Evolutionary conservation across 2,113 vertebrate genomes (phyloP), one percentile per base, ranked within the genome.

Genomic region (Glaucidium brasilianum): DNA sequence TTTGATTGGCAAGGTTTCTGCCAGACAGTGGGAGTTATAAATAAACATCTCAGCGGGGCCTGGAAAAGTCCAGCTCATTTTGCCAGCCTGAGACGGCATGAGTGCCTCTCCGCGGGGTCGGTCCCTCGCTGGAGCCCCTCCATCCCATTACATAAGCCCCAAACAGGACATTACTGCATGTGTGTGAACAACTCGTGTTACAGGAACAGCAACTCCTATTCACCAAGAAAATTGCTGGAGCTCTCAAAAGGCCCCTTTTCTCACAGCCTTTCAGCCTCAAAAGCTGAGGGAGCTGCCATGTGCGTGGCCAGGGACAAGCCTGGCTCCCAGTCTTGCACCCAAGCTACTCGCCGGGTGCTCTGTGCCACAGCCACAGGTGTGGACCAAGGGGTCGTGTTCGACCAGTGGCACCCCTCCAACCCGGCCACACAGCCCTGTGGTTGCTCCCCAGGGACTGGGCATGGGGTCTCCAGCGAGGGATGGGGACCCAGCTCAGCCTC

Each of bases 1-100:
- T 99, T 99, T 97, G 97, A 93, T 98, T 99, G 99, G 99, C 98
- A 98, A 91, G 92, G 97, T 92, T 96, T 80, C 94, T 95, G 95
- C 98, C 98, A 98, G 99, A 98, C 98, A 90, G 97, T 97, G 98
- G 98, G 98, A 97, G 98, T 98, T 98, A 98, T 98, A 97, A 98
- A 98, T 99, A 99, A 99, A 99, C 97, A 98, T 98, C 98, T 98
- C 97, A 91, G 96, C 98, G 25, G 96, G 98, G 96, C 98, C 98
- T 98, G 97, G 98, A 98, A 99, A 98, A 99, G 98, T 93, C 96
- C 97, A 1, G 91, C 96, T 98, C 97, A 98, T 97, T 98, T 97
- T 86, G 97, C 97, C 97, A 98, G 97, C 98, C 93, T 72, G 79
- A 98, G 95, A 96, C 75, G 60, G 93, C 9, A 94, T n/a, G 95